Evolutionary conservation across 1,140 invertebrate genomes (phyloP), one percentile per base, ranked within the genome.

Genomic region (Anoplophora glabripennis): DNA sequence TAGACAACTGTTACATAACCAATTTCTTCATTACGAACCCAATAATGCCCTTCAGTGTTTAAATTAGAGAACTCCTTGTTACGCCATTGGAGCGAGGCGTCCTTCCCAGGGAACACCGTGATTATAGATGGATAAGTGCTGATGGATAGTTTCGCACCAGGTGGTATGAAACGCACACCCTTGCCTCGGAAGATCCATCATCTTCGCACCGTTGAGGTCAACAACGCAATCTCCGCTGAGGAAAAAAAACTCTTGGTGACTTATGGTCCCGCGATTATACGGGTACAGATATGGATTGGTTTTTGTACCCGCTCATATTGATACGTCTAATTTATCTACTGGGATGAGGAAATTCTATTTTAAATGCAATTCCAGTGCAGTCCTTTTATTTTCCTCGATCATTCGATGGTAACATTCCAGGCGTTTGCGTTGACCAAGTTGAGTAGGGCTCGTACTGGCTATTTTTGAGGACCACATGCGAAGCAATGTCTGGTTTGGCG

Each of bases 91-190:
- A 49, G 15, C n/a, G 7, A n/a, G 12, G 47, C 7, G 35, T 49
- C 35, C 33, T 49, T 49, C 35, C 8, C 35, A 35, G 14, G 47
- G 36, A 49, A 35, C 34, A 49, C 47, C 34, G 47, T 28, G 47
- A 49, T 49, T 49, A 49, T 21, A 37, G 38, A 53, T 40, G 40
- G 37, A 41, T 53, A 59, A 59, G 40, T 59, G 40, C 41, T 59
- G 57, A 59, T 59, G 57, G 57, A 59, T 59, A 48, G 49, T 57
- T 59, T 44, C 41, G 38, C 21, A 51, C 34, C 28, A 35, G 57
- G 57, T 51, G 38, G 48, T 17, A 53, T 36, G 41, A 33, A 21
- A 49, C 57, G 53, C 46, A 53, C 57, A 59, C 57, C 57, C 57
- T 59, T 36, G 44, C 34, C 48, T 33, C 9, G 41, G 36, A 14